A percentile compares a stretch with the other conserved stretches of the same genome.
Evolutionary conservation across 2,113 vertebrate genomes (phyloP).

Genomic region (Lagopus muta): DNA sequence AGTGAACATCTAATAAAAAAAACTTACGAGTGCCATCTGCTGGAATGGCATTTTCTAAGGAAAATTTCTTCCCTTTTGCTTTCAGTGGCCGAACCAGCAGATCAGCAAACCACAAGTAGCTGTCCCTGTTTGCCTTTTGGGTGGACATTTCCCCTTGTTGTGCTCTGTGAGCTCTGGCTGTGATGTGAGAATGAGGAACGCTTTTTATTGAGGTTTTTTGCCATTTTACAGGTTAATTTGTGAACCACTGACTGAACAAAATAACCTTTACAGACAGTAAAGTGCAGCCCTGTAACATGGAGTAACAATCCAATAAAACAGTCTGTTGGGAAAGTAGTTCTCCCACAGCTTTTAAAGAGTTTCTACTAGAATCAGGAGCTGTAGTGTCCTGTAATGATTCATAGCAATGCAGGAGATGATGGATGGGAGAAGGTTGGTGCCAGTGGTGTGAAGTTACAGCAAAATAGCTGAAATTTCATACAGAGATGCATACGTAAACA

Average conservation of each 20-base stretch:
- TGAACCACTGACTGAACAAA: slow-evolving; percentile 38
- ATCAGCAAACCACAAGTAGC: neutral
- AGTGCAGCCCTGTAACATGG: slow-evolving; percentile 7
- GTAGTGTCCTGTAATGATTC: neutral
- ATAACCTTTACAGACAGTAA: slow-evolving; percentile 36
- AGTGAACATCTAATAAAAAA: neutral
- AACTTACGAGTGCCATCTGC: neutral
- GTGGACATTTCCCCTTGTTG: neutral
- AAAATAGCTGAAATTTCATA: neutral
- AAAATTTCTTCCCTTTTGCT: neutral
- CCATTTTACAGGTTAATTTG: slow-evolving; percentile 48
- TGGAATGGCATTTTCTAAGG: neutral
- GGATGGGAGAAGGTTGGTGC: neutral
- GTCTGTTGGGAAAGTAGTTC: neutral
- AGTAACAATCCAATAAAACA: slow-evolving; percentile 26
- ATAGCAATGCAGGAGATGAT: rapidly evolving
- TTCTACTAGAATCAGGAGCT: neutral
- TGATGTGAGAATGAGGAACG: neutral
- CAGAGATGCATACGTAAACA: neutral
- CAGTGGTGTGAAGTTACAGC: neutral
- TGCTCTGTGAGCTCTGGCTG: neutral
- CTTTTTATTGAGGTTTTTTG: slow-evolving; percentile 33
- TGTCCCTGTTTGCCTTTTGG: neutral
- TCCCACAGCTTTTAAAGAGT: neutral
- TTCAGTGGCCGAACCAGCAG: neutral